Evolutionary conservation across 1,140 invertebrate species (phyloP), one percentile per base, ranked within the genome.

Genomic region (Zeugodacus cucurbitae): DNA sequence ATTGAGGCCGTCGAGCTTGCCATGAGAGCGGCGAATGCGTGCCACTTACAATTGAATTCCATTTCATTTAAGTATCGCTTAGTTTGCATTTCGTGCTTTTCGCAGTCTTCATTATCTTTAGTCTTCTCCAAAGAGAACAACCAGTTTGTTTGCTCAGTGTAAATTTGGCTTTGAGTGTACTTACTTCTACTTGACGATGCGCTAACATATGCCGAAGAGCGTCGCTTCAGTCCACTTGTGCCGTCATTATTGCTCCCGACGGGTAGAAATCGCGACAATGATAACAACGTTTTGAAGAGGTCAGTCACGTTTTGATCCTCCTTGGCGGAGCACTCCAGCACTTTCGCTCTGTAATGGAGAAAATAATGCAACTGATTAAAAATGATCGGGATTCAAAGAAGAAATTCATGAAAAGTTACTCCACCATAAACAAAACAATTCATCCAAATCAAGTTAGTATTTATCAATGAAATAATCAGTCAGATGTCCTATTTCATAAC

Each of bases 291-390:
- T 89, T 96, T 95, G 91, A 97, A 97, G 67, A 97, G 95, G 89
- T 97, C 97, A 90, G 96, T 96, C 87, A 97, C 95, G 92, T 97
- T 97, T 90, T 95, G 95, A 91, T 97, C 96, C 89, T 97, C 96
- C 92, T 97, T 97, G 5, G 97, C 97, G 3, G 97, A 97, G 90
- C 97, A 97, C 92, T 97, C 97, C 90, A 97, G 94, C 22, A 97
- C 95, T 92, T 97, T 96, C 62, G 95, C 96, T 90, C 96, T 96
- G 93, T 3, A 93, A 89, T 11, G 3, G 14, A 87, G 37, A n/a
- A n/a, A n/a, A n/a, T n/a, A n/a, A n/a, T n/a, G 34, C 32, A 89
- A 57, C 85, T 88, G 86, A 54, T 44, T n/a, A 78, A 88, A 59
- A 88, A 22, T 8, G 62, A n/a, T n/a, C n/a, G 22, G n/a, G 44